phyloP scores from a whole-genome alignment of 2,888 invertebrate genomes.

The Dione juno region DNA sequence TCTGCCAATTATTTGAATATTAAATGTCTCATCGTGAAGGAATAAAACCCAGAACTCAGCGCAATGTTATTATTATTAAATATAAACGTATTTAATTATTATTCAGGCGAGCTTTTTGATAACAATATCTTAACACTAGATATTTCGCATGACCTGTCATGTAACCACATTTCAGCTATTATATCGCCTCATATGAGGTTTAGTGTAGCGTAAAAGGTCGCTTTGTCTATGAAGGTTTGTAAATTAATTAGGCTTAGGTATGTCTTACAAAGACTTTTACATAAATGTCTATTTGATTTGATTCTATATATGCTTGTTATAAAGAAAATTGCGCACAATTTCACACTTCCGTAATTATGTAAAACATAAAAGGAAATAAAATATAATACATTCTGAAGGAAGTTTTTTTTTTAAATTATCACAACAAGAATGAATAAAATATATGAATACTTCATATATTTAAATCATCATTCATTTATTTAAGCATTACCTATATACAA shows the following conservation, averaged over 20 bases:
- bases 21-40: too few relatives aligned
- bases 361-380: too few relatives aligned
- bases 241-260: conserved; percentile 3
- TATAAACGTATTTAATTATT: background rate
- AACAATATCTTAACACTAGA: conserved; percentile 1
- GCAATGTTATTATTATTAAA: too few relatives aligned
- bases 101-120: background rate
- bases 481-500: background rate
- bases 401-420: too few relatives aligned
- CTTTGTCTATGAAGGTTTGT: conserved; percentile 17
- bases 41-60: too few relatives aligned
- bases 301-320: background rate
- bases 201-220: conserved; percentile 17
- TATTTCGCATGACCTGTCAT: conserved; percentile 4
- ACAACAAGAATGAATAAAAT: too few relatives aligned
- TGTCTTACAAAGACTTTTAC: background rate
- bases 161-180: conserved; percentile 10
- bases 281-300: background rate
- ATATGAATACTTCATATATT: too few relatives aligned
- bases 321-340: too few relatives aligned
- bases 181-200: conserved; percentile 7
- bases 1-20: too few relatives aligned
- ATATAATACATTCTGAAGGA: too few relatives aligned
- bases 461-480: too few relatives aligned
- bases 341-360: too few relatives aligned